phyloP scores from a whole-genome alignment of 2,888 invertebrate species.

The Nycteola revayana region DNA sequence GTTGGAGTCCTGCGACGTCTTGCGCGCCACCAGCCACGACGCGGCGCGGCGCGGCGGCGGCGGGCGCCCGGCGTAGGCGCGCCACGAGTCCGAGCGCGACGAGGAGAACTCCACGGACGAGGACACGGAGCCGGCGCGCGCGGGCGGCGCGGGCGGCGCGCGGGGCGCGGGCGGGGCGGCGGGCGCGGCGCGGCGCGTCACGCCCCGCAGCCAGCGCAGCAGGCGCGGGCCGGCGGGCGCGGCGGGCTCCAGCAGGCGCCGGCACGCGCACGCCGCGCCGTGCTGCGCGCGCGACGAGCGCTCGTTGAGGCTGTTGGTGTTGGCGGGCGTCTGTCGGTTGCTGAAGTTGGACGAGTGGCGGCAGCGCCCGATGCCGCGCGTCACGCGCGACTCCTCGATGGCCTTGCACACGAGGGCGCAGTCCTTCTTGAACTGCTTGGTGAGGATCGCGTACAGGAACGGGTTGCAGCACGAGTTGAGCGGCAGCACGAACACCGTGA shows the following conservation, averaged over 20 bases:
- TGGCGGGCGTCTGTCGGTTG: conserved; percentile 92
- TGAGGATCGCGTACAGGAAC: conserved; percentile 97
- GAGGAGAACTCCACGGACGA: conserved; percentile 57
- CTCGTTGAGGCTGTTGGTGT: conserved; percentile 92
- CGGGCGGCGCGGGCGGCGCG: conserved; percentile 42
- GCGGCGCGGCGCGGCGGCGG: conserved; percentile 91
- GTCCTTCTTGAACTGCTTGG: conserved; percentile 98
- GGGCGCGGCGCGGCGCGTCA: conserved; percentile 66
- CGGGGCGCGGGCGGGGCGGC: conserved; percentile 43
- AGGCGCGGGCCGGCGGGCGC: conserved; percentile 88
- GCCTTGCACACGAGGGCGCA: conserved; percentile 97
- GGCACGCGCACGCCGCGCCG: conserved; percentile 80
- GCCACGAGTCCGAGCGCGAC: conserved; percentile 37
- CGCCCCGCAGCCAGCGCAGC: conserved; percentile 85
- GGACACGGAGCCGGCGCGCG: conserved; percentile 65
- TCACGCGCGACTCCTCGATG: conserved; percentile 96
- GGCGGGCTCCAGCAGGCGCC: conserved; percentile 88
- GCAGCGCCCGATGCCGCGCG: conserved; percentile 92
- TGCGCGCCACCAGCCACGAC: conserved; percentile 94
- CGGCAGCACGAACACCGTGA: conserved; percentile 97
- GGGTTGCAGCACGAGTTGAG: conserved; percentile 99
- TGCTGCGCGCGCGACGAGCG: conserved; percentile 88
- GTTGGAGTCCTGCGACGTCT: conserved; percentile 96
- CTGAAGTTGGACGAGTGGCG: conserved; percentile 93
- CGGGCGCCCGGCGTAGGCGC: conserved; percentile 84